Percentiles rank a stretch among this genome's conserved stretches.
These are phyloP conservation scores for Trogon melanurus DNA, from an alignment of 2,113 vertebrate genomes.

Conservation along the genomic window DNA sequence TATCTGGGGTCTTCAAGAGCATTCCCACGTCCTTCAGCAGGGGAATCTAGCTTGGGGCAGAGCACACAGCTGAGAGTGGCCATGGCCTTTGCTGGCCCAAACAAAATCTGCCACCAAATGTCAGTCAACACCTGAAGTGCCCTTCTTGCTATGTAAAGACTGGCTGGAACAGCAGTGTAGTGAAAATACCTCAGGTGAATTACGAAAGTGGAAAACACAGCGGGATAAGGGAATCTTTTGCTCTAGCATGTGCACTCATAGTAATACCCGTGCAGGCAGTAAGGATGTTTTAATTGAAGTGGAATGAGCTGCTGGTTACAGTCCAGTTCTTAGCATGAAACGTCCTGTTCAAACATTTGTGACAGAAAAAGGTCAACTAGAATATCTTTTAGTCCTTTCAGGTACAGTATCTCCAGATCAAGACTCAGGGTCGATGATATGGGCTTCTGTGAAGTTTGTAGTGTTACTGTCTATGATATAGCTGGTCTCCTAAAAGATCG, in stretches of 20 bases:
- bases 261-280: background rate
- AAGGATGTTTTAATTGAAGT: background rate
- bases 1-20: background rate
- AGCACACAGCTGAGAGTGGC: background rate
- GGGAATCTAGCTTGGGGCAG: too few relatives aligned
- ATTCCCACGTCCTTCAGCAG: background rate
- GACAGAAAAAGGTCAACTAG: background rate
- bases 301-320: background rate
- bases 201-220: background rate
- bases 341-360: background rate
- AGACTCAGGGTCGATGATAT: background rate
- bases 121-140: background rate
- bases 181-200: background rate
- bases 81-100: background rate
- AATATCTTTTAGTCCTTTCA: background rate
- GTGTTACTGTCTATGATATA: background rate
- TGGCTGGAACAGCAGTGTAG: background rate
- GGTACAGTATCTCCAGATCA: background rate
- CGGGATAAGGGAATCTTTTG: background rate
- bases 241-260: background rate
- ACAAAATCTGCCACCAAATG: background rate
- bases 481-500: background rate
- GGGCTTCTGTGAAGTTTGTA: background rate
- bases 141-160: background rate
- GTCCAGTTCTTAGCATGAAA: background rate